These are phyloP conservation scores for Ormyrus nitidulus DNA, from an alignment of 2,888 invertebrate genomes.

Conservation along the genomic window DNA sequence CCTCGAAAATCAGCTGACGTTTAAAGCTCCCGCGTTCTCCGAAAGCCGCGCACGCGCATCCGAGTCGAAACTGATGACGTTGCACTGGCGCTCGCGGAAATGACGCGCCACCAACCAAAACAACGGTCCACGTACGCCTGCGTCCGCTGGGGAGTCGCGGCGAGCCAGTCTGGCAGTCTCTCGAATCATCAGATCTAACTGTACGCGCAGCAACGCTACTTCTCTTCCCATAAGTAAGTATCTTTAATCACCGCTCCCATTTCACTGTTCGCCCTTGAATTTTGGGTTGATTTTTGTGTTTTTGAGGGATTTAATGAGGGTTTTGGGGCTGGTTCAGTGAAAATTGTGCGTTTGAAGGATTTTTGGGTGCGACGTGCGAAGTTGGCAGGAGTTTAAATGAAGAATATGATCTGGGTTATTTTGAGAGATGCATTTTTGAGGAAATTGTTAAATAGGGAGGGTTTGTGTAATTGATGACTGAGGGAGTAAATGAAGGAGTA, in stretches of 20 bases:
- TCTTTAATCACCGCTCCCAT: neutral
- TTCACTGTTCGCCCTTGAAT: too few species aligned
- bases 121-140: constrained; percentile 37
- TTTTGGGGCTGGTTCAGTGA: too few species aligned
- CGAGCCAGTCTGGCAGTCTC: constrained; percentile 8
- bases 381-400: too few species aligned
- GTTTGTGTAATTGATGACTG: constrained; percentile 10
- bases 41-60: neutral
- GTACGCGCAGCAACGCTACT: constrained; percentile 18
- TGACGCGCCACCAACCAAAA: constrained; percentile 38
- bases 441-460: neutral
- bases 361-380: too few species aligned
- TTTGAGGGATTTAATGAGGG: too few species aligned
- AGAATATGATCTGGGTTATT: too few species aligned
- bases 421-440: too few species aligned
- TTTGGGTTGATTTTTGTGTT: too few species aligned
- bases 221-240: constrained; percentile 25
- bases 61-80: neutral
- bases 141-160: neutral
- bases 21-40: too few species aligned
- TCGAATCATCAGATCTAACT: constrained; percentile 40
- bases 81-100: constrained; percentile 23
- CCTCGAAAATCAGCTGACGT: too few species aligned
- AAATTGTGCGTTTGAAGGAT: too few species aligned
- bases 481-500: too few species aligned